These are phyloP conservation scores for Chorisops tibialis DNA, from an alignment of 2,888 invertebrate genomes.

Conservation along the genomic window DNA sequence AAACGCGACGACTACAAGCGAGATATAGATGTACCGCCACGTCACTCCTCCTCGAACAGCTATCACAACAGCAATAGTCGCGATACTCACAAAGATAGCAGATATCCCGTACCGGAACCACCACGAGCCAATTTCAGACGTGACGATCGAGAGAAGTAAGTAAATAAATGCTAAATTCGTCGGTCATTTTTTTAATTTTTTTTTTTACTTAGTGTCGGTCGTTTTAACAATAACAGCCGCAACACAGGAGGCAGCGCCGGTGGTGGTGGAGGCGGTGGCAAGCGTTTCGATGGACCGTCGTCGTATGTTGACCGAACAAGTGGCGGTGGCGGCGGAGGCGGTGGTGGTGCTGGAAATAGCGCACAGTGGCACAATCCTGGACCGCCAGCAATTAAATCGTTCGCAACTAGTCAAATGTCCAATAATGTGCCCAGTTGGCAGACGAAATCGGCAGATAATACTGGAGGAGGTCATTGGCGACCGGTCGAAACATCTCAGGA, in stretches of 20 bases:
- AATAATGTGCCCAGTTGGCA: conserved; percentile 45
- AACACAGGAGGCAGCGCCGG: conserved; percentile 1
- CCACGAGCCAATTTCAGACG: conserved; percentile 31
- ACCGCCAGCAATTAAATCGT: conserved; percentile 45
- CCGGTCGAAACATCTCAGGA: conserved; percentile 45
- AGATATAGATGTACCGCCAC: conserved; percentile 48
- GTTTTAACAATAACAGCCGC: conserved; percentile 3
- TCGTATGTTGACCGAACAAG: conserved; percentile 37
- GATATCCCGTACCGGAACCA: conserved; percentile 30
- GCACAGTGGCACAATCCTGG: conserved; percentile 37
- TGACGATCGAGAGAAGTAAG: conserved; percentile 23
- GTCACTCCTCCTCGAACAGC: conserved; percentile 37
- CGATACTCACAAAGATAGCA: conserved; percentile 31
- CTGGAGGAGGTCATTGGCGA: conserved; percentile 46
- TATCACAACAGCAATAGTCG: conserved; percentile 12
- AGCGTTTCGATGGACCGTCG: conserved; percentile 45
- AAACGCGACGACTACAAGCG: conserved; percentile 48
- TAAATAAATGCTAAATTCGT: background rate
- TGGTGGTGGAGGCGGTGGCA: conserved; percentile 36
- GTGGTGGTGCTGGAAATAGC: conserved; percentile 38
- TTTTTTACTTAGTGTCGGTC: background rate
- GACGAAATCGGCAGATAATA: conserved; percentile 43
- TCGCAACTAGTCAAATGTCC: conserved; percentile 46
- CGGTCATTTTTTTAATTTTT: background rate
- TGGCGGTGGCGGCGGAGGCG: conserved; percentile 13